Evolutionary conservation across 2,113 vertebrate genomes (phyloP), one percentile per base, ranked within the genome.

Genomic region (Corythornis vintsioides): DNA sequence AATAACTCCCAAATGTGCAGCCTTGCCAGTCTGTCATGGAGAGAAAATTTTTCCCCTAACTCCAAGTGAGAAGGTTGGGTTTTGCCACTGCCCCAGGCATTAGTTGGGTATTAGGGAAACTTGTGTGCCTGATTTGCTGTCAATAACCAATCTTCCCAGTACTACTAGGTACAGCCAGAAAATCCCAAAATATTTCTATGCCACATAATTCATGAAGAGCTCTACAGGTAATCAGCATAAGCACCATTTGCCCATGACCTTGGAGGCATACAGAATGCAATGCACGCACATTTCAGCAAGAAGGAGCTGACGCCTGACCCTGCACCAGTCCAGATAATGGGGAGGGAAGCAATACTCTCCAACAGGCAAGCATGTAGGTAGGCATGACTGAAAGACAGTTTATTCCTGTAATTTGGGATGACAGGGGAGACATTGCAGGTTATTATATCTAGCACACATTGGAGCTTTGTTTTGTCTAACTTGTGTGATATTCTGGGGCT

Each of bases 381-480:
- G 75, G 45, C 53, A 91, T 52, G 38, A 66, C 90, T 77, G 56
- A 29, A 91, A 38, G 11, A 28, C 35, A 2, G 64, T 1, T 18
- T 38, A 52, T 84, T 85, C 56, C 69, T 45, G 48, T 95, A 95
- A 93, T 95, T 90, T 89, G 67, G 86, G 92, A 95, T 94, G 93
- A 95, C 94, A 96, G 88, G 53, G 35, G 76, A 95, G 90, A 90
- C 93, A 78, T 61, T 81, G 87, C 83, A 86, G 85, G 79, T 89
- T 91, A 92, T 92, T 94, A 53, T 6, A 85, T 48, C 64, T 71
- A 93, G 75, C 1, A 0, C 11, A 71, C 72, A 59, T 77, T 75
- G 79, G 24, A 91, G 69, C 53, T 94, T 91, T 95, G 92, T 92
- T 96, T 88, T 94, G 94, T 96, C 94, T 95, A 96, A 75, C 65